A percentile compares a stretch with the other conserved stretches of the same genome.
Evolutionary conservation across 2,113 vertebrate genomes (phyloP).

Genomic region (Syngnathus scovelli): DNA sequence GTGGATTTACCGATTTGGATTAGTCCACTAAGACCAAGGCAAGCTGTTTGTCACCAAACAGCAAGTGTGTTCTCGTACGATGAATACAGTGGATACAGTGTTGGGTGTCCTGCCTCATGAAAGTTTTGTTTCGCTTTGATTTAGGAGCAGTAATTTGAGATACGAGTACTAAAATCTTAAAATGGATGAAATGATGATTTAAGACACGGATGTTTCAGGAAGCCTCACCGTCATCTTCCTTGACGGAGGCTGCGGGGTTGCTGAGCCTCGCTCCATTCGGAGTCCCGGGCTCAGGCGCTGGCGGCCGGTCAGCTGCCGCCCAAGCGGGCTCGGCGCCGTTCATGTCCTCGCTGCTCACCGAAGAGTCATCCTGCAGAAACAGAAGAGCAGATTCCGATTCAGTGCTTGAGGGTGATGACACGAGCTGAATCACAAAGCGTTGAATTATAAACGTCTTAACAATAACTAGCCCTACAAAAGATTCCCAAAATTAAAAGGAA

Average conservation of each 20-base stretch:
- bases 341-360: slow-evolving; percentile 95
- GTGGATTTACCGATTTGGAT: slow-evolving; percentile 66
- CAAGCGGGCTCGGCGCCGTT: slow-evolving; percentile 92
- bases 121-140: too few relatives aligned
- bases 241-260: slow-evolving; percentile 78
- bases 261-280: slow-evolving; percentile 84
- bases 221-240: slow-evolving; percentile 82
- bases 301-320: slow-evolving; percentile 87
- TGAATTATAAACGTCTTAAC: too few relatives aligned
- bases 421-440: too few relatives aligned
- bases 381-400: not conserved
- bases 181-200: too few relatives aligned
- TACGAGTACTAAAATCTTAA: too few relatives aligned
- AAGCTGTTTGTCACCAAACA: slow-evolving; percentile 58
- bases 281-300: slow-evolving; percentile 79
- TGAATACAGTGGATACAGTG: not conserved
- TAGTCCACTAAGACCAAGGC: slow-evolving; percentile 65
- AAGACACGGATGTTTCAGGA: not conserved
- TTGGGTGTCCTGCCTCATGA: too few relatives aligned
- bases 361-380: slow-evolving; percentile 85
- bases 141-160: too few relatives aligned
- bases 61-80: slow-evolving; percentile 7
- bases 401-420: too few relatives aligned
- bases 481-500: too few relatives aligned
- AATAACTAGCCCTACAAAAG: too few relatives aligned